phyloP scores from a whole-genome alignment of 1,140 invertebrate species.

The Caenorhabditis remanei region DNA sequence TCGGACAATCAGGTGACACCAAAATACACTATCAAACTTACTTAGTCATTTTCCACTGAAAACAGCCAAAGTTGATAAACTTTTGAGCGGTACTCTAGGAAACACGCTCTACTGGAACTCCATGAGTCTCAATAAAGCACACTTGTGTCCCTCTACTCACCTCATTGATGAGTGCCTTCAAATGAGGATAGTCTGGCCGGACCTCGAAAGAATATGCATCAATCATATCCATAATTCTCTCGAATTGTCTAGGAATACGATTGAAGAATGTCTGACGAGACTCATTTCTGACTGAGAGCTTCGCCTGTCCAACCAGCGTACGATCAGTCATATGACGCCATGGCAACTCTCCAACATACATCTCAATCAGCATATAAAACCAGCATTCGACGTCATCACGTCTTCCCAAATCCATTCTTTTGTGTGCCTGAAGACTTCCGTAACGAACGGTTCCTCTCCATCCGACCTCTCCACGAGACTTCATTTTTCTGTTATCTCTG shows the following conservation, averaged over 20 bases:
- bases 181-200: conserved; percentile 34
- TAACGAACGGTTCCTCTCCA: conserved; percentile 64
- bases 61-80: too few relatives aligned
- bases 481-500: conserved; percentile 11
- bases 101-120: too few relatives aligned
- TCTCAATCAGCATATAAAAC: conserved; percentile 64
- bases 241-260: conserved; percentile 49
- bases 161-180: conserved; percentile 6
- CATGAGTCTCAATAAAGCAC: too few relatives aligned
- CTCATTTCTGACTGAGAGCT: conserved; percentile 30
- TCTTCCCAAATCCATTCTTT: conserved; percentile 59
- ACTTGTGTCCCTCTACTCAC: conserved; percentile 8
- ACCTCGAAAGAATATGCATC: conserved; percentile 43
- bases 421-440: conserved; percentile 60
- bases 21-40: too few relatives aligned
- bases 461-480: conserved; percentile 60
- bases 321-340: conserved; percentile 63
- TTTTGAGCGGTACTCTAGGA: too few relatives aligned
- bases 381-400: conserved; percentile 64
- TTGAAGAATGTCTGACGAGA: conserved; percentile 46
- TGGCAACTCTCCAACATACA: conserved; percentile 57
- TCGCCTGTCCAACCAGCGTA: conserved; percentile 17
- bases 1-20: too few relatives aligned
- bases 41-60: too few relatives aligned
- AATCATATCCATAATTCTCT: conserved; percentile 45